These are phyloP conservation scores for Sardina pilchardus DNA, from an alignment of 2,113 vertebrate species.

Conservation along the genomic window DNA sequence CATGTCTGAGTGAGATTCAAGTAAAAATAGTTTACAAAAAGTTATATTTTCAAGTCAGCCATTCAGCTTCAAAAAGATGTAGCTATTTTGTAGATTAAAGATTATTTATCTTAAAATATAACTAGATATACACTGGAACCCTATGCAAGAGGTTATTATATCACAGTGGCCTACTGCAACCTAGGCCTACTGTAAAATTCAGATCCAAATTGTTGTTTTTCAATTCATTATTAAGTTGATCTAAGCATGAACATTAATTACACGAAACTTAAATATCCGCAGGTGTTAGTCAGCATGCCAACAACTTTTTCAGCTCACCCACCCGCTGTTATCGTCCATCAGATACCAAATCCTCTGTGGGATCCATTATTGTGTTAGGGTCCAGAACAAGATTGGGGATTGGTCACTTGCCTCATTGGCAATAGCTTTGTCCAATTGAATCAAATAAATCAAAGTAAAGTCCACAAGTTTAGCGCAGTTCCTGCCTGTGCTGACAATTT, in stretches of 20 bases:
- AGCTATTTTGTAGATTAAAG: too few relatives aligned
- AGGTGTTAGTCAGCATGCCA: neutral
- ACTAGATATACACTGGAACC: too few relatives aligned
- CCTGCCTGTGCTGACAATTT: neutral
- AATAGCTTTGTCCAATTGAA: neutral
- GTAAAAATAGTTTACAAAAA: too few relatives aligned
- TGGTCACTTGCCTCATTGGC: neutral
- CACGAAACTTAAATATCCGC: neutral
- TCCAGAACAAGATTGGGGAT: neutral
- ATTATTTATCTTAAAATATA: too few relatives aligned
- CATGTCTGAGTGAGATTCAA: too few relatives aligned
- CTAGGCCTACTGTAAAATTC: too few relatives aligned
- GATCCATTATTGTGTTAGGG: neutral
- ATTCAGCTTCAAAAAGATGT: too few relatives aligned
- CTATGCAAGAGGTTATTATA: too few relatives aligned
- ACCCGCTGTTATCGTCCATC: neutral
- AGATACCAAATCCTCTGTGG: neutral
- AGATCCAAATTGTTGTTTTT: too few relatives aligned
- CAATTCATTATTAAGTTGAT: neutral
- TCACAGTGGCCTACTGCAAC: too few relatives aligned
- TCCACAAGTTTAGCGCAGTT: neutral
- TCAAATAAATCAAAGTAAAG: constrained; percentile 12
- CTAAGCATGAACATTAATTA: neutral
- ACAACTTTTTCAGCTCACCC: neutral
- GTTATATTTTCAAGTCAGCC: too few relatives aligned